These are phyloP conservation scores for Urosaurus nigricauda DNA, from an alignment of 2,797 vertebrate species.

Conservation along the genomic window DNA sequence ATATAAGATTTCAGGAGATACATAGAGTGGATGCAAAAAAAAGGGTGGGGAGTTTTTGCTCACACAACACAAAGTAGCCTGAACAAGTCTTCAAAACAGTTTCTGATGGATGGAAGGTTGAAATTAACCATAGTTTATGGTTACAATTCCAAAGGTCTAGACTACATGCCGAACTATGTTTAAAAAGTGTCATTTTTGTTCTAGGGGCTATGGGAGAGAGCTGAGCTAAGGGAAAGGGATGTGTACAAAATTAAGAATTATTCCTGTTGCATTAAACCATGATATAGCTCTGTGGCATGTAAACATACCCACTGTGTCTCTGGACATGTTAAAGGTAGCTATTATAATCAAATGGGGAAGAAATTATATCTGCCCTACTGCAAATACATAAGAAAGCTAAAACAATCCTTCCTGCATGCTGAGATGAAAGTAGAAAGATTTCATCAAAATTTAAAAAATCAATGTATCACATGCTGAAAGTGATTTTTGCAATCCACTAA, in stretches of 20 bases:
- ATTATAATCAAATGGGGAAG: neutral
- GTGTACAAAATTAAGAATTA: neutral
- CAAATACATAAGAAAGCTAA: neutral
- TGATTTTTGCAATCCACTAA: neutral
- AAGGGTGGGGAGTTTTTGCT: neutral
- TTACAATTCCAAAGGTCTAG: neutral
- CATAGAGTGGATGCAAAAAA: too few species aligned
- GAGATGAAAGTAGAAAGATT: constrained; percentile 2
- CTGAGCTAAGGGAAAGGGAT: neutral
- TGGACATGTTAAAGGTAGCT: neutral
- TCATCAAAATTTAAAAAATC: neutral
- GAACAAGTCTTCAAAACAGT: neutral
- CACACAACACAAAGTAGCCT: neutral
- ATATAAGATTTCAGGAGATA: neutral
- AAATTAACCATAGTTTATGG: neutral
- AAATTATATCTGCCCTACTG: neutral
- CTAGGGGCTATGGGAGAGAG: too few species aligned
- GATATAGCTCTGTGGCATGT: neutral
- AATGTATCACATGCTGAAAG: neutral
- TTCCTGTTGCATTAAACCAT: neutral
- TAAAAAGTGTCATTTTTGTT: neutral
- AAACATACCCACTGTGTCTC: neutral
- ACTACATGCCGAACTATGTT: neutral
- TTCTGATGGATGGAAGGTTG: neutral
- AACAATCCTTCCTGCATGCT: fast-evolving